Evolutionary conservation across 2,113 vertebrate species (phyloP), one percentile per base, ranked within the genome.

Genomic region (Spea multiplicata): DNA sequence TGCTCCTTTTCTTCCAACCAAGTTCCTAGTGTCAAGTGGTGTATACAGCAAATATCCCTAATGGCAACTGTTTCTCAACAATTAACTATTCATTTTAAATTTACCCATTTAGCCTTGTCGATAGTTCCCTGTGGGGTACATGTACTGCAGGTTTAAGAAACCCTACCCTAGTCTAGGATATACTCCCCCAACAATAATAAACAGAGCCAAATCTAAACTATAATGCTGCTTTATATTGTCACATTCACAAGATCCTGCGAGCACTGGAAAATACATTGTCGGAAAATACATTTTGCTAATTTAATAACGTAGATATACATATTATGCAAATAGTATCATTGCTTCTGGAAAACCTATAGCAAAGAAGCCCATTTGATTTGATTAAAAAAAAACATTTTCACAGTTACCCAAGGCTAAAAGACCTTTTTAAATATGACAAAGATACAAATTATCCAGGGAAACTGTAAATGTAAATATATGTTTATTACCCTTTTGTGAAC

Each of bases 271-370:
- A 66, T 50, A 44, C 44, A 5, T 75, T 30, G 30, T 30, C 30
- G 12, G 55, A 59, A 59, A 59, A 59, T 12, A 59, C 55, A 59
- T 76, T 76, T 68, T 76, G 9, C 48, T 59, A 76, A 68, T 76
- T 75, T 57, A 76, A 76, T 68, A 68, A 76, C 65, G 68, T 30
- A 68, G 50, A 30, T 30, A 30, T 30, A 30, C 30, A 30, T 30
- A 68, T 76, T 76, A 76, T 76, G 65, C 65, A 76, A 76, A 76
- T 69, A 76, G 74, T 50, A 57, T 12, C 74, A 6, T 16, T 69
- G 66, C 65, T 57, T 44, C 74, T 68, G 74, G 68, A 76, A 76
- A 75, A 76, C n/a, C 30, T 76, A 68, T 45, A 66, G 66, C 44
- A 50, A 68, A 59, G 55, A 68, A 76, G 68, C 74, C 47, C 47